Conservation (phyloP, 2,888 invertebrate genomes). For the Mimachlamys varia region DNA sequence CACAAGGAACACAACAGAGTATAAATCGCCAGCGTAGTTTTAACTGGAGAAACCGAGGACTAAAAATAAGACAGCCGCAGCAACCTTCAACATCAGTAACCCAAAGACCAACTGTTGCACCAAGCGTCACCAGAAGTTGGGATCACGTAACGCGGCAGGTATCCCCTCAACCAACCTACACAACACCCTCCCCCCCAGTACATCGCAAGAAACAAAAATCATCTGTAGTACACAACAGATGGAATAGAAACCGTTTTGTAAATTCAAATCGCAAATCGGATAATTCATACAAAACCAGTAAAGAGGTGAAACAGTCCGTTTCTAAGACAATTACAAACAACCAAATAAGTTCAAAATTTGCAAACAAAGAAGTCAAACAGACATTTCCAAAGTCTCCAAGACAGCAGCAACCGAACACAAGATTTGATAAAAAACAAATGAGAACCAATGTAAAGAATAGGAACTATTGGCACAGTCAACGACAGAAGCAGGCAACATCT, state of each 20-base stretch:
- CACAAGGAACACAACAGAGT: not conserved
- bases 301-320: not conserved
- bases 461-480: not conserved
- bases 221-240: not conserved
- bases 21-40: not conserved
- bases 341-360: not conserved
- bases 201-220: not conserved
- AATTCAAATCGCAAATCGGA: not conserved
- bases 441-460: not conserved
- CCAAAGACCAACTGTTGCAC: not conserved
- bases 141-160: not conserved
- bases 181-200: not conserved
- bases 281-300: not conserved
- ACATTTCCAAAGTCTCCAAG: not conserved
- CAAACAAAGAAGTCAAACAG: not conserved
- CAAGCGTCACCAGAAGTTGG: not conserved
- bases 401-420: not conserved
- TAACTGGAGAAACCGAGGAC: not conserved
- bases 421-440: not conserved
- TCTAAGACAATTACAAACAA: not conserved
- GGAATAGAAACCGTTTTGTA: not conserved
- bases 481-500: not conserved
- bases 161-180: not conserved
- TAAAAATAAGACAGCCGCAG: not conserved
- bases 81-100: not conserved